These are phyloP conservation scores for Dysidea cf. avara DNA, from an alignment of 37 sponge, comb jelly and placozoan genomes.

Conservation along the genomic window DNA sequence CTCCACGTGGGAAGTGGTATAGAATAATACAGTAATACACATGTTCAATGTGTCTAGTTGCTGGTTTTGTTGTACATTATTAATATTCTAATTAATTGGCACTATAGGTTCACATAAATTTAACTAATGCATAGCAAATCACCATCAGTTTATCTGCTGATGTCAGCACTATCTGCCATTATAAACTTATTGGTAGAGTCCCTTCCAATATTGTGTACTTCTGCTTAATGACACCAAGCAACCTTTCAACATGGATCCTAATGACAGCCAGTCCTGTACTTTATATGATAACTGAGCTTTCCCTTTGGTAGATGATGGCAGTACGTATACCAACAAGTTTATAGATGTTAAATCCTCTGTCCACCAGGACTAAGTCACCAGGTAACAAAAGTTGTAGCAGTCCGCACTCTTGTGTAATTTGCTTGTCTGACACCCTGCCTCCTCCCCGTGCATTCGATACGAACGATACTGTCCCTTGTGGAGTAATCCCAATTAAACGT, in stretches of 20 bases:
- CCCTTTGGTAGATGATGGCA: conserved; percentile 34
- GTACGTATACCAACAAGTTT: too few species aligned
- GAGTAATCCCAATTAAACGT: conserved; percentile 27
- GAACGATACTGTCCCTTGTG: conserved; percentile 27
- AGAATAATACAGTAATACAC: conserved; percentile 1
- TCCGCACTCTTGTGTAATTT: conserved; percentile 32
- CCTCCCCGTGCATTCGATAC: conserved; percentile 40
- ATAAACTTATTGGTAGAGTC: conserved; percentile 25
- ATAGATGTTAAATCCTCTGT: conserved; percentile 34
- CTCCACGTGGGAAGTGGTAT: conserved; percentile 1
- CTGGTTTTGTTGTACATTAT: too few species aligned
- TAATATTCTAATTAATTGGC: too few species aligned
- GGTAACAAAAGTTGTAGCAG: conserved; percentile 20
- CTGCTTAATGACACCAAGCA: conserved; percentile 37
- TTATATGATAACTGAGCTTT: conserved; percentile 32
- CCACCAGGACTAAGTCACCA: conserved; percentile 31
- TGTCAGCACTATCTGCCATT: background rate
- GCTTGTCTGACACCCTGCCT: conserved; percentile 34
- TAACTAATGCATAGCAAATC: conserved; percentile 20
- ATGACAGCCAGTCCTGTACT: conserved; percentile 13
- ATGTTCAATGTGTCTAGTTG: too few species aligned
- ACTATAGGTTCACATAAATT: too few species aligned
- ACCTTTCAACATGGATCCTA: conserved; percentile 27
- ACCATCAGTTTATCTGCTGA: conserved; percentile 25
- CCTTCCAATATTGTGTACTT: conserved; percentile 33